A percentile compares a stretch with the other conserved stretches of the same genome.
Conservation (phyloP, 2,113 vertebrate genomes). For the Fukomys damarensis region DNA sequence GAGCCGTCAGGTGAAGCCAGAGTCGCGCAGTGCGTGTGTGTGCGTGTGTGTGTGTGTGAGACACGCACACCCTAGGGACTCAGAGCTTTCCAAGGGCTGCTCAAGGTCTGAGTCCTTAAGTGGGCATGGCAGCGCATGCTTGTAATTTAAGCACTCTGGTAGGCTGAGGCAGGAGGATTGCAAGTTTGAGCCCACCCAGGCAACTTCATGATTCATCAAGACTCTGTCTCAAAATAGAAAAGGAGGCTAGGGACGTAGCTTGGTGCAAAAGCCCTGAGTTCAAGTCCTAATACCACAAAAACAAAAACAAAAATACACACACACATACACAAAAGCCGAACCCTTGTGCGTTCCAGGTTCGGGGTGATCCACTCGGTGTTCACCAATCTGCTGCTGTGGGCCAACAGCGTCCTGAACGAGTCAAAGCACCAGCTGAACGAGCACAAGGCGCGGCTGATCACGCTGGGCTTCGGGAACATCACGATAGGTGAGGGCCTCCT, state of each 20-base stretch:
- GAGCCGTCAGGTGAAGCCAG: background rate
- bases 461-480: conserved; percentile 91
- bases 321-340: background rate
- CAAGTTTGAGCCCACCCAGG: background rate
- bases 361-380: conserved; percentile 98
- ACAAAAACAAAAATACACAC: too few species aligned
- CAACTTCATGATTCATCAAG: background rate
- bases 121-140: background rate
- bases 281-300: background rate
- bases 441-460: conserved; percentile 92
- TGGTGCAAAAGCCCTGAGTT: background rate
- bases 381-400: conserved; percentile 97
- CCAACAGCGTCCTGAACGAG: conserved; percentile 94
- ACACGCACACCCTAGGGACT: background rate
- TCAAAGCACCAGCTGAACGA: conserved; percentile 95
- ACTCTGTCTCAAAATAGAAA: background rate
- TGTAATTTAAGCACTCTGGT: background rate
- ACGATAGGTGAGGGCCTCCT: conserved; percentile 88
- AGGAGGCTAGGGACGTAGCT: background rate
- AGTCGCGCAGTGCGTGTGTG: accelerated
- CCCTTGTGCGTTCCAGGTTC: conserved; percentile 88
- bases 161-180: background rate
- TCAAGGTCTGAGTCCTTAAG: background rate
- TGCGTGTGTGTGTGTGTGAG: accelerated
- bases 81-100: background rate